These are phyloP conservation scores for Ennomos erosarius DNA, from an alignment of 2,888 invertebrate genomes.

Conservation along the genomic window DNA sequence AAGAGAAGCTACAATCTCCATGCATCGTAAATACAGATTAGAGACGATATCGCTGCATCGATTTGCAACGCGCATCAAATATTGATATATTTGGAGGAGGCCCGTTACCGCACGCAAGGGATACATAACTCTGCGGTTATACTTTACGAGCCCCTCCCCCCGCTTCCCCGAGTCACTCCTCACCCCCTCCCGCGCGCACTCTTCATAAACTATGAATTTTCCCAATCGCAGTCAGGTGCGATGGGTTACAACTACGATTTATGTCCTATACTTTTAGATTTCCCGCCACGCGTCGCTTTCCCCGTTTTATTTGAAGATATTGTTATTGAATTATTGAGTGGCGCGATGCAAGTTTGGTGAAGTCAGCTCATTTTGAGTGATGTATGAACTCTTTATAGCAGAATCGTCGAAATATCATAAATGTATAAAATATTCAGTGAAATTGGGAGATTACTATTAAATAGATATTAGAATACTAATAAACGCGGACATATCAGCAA, in stretches of 20 bases:
- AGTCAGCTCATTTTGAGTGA: slow-evolving; percentile 15
- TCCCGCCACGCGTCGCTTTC: slow-evolving; percentile 49
- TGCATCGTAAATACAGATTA: slow-evolving; percentile 65
- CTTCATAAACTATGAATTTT: slow-evolving; percentile 80
- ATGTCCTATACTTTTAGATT: slow-evolving; percentile 63
- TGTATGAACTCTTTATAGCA: slow-evolving; percentile 8
- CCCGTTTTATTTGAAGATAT: slow-evolving; percentile 58
- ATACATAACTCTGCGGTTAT: slow-evolving; percentile 65
- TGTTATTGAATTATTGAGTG: slow-evolving; percentile 69
- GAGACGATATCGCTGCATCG: slow-evolving; percentile 62
- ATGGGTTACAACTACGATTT: slow-evolving; percentile 72
- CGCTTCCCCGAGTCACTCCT: slow-evolving; percentile 31
- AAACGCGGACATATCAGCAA: no score
- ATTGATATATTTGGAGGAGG: slow-evolving; percentile 64
- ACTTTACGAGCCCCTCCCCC: slow-evolving; percentile 56
- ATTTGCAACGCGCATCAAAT: slow-evolving; percentile 75
- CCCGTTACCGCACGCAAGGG: slow-evolving; percentile 63
- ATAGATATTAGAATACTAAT: neutral
- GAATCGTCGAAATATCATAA: no score
- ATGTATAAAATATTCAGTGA: no score
- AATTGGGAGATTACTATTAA: neutral
- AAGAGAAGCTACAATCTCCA: slow-evolving; percentile 40
- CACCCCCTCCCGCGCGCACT: slow-evolving; percentile 38
- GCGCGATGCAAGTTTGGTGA: slow-evolving; percentile 16
- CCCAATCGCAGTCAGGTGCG: slow-evolving; percentile 79